Evolutionary conservation across 2,888 invertebrate species (phyloP), one percentile per base, ranked within the genome.

Genomic region (Anoplius nigerrimus): DNA sequence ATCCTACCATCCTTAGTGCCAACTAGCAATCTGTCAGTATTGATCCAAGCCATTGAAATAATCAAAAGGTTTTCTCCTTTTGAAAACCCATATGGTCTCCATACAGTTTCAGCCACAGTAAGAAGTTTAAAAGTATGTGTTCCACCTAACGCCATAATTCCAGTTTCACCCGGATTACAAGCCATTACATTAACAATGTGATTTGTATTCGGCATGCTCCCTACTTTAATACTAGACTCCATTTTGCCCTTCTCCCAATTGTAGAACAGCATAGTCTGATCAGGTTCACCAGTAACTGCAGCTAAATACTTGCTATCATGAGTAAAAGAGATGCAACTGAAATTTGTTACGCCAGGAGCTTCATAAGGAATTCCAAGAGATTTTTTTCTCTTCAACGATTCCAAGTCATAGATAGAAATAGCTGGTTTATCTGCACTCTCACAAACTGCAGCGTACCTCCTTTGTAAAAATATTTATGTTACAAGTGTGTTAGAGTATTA

Each of bases 61-160:
- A 96, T 93, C 70, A 92, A 91, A 62, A 94, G 92, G 82, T 92
- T 91, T 42, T 97, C 96, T 45, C 94, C 92, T 87, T 97, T 97
- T 74, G 94, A 92, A 89, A 94, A 96, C 11, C 95, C 96, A 90
- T 94, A 96, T 72, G 95, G 95, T 43, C 95, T 92, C 93, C 96
- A 94, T 11, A 93, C 92, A 2, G 93, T 93, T 84, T 96, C 96
- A 20, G 93, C 91, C 51, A 94, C 94, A 34, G 94, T 94, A 89
- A 95, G 91, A 74, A 95, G 92, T 76, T 94, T 92, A 82, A 95
- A 94, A 2, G 93, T 91, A 62, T 92, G 92, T 46, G 90, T 89
- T 0, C 92, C 92, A 46, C 91, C 90, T 15, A 95, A 90, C 20
- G 93, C 94, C 2, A 95, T 88, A 63, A 94, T 91, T n/a, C 94